A percentile compares a stretch with the other conserved stretches of the same genome.
Evolutionary conservation across 2,888 invertebrate species (phyloP).

Genomic region (Standfussiana lucernea): DNA sequence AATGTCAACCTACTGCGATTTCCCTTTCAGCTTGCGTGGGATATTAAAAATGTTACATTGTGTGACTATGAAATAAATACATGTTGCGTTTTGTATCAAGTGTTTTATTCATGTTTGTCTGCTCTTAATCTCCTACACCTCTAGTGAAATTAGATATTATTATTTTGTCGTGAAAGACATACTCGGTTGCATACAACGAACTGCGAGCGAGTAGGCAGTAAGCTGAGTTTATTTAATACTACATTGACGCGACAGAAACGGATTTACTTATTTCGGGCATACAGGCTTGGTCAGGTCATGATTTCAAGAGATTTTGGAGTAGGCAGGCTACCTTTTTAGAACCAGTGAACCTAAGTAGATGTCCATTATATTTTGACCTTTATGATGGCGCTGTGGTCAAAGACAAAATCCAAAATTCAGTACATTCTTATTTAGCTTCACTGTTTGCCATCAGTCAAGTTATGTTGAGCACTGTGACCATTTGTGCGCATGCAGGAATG

Average conservation of each 20-base stretch:
- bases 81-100: background rate
- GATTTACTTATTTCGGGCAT: background rate
- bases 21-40: background rate
- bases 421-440: background rate
- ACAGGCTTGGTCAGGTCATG: background rate
- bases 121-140: background rate
- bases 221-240: background rate
- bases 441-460: background rate
- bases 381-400: background rate
- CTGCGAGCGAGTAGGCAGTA: background rate
- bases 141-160: background rate
- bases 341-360: too few species aligned
- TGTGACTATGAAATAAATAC: conserved; percentile 4
- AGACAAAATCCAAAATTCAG: conserved; percentile 3
- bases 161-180: background rate
- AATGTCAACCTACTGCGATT: conserved; percentile 17
- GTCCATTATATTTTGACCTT: background rate
- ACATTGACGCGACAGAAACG: background rate
- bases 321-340: background rate
- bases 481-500: conserved; percentile 26
- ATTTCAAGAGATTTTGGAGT: background rate
- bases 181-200: background rate
- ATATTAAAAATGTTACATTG: background rate
- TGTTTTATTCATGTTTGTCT: conserved; percentile 23
- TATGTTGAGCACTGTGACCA: background rate